phyloP scores from a whole-genome alignment of 2,797 vertebrate genomes.

The Glossophaga mutica region DNA sequence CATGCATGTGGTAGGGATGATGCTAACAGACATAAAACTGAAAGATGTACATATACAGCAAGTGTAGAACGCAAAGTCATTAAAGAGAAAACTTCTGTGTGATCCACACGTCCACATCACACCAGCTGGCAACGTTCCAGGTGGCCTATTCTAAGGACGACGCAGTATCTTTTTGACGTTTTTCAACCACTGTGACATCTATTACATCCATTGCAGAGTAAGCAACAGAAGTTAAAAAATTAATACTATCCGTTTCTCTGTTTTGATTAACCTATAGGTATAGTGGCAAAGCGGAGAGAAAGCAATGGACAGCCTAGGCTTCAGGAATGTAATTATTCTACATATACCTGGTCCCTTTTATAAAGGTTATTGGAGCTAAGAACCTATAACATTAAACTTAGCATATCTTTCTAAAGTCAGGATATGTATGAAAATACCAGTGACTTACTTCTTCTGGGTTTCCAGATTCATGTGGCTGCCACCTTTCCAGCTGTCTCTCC shows the following conservation, averaged over 20 bases:
- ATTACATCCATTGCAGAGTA: background rate
- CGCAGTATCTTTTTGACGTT: background rate
- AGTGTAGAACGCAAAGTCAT: background rate
- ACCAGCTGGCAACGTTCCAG: background rate
- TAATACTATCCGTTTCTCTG: background rate
- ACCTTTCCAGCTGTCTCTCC: constrained; percentile 92
- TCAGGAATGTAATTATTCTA: background rate
- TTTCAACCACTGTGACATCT: background rate
- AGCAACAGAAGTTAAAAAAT: background rate
- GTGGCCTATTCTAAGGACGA: background rate
- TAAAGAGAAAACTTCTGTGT: background rate
- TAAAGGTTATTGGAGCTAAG: background rate
- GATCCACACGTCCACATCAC: background rate
- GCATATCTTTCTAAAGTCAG: background rate
- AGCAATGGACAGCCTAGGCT: background rate
- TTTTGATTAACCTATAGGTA: background rate
- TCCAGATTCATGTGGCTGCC: constrained; percentile 87
- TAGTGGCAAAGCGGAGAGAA: background rate
- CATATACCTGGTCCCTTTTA: background rate
- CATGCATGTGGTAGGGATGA: background rate
- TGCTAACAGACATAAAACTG: background rate
- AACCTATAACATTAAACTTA: background rate
- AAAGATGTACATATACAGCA: background rate
- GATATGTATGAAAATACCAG: background rate
- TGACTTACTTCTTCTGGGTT: constrained; percentile 88